Evolutionary conservation across 2,797 vertebrate genomes (phyloP).

Genomic region (Varecia variegata): DNA sequence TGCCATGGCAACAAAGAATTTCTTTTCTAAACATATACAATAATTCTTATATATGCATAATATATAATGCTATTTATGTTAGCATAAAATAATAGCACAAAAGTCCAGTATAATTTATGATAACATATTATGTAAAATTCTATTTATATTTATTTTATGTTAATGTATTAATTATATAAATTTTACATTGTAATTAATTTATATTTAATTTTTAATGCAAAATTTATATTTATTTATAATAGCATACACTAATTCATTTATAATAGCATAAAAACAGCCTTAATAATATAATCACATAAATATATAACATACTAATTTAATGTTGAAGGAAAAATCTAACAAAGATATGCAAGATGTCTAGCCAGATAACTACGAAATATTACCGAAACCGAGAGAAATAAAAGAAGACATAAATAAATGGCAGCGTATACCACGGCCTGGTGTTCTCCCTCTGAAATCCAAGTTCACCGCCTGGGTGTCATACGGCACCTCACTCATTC

Average conservation of each 20-base stretch:
- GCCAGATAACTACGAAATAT: background rate
- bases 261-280: background rate
- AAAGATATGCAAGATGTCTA: rapidly evolving
- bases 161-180: background rate
- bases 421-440: rapidly evolving
- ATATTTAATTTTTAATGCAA: background rate
- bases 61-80: background rate
- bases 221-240: background rate
- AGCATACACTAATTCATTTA: background rate
- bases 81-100: background rate
- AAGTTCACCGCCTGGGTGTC: rapidly evolving
- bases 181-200: too few relatives aligned
- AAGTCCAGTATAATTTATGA: background rate
- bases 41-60: background rate
- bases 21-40: background rate
- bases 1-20: background rate
- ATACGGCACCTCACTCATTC: rapidly evolving
- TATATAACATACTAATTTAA: background rate
- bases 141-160: background rate
- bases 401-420: background rate
- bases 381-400: rapidly evolving
- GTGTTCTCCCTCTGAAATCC: too few relatives aligned
- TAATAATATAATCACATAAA: background rate
- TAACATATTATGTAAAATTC: background rate
- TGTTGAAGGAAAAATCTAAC: background rate